Base-by-base conservation (phyloP, 2,888 invertebrate species). In the Volucella inflata region DNA sequence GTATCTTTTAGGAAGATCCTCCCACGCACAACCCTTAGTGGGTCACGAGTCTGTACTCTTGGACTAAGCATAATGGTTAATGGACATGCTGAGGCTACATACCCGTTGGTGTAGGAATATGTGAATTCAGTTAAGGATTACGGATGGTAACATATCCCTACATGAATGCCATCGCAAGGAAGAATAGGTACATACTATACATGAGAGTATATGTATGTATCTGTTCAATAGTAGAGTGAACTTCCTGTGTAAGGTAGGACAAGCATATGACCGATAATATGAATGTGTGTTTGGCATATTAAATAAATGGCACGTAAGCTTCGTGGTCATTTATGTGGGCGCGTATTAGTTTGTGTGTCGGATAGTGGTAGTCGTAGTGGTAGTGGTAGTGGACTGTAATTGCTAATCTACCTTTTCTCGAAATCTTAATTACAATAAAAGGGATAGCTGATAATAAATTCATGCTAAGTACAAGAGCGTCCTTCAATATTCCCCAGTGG, bases 381-480 rank as follows among this genome's bases (percentile, higher is more conserved):
- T 9, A 30, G 55, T 46, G 48, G 40, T 16, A 10, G 38, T 11
- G 12, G 53, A 60, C 75, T 64, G 81, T 81, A 85, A 85, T 77
- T 85, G 81, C 85, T 85, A 85, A 85, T 85, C 80, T 76, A 85
- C 85, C 81, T 81, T 71, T 81, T 81, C 85, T 81, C 72, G 76
- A 85, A 81, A 81, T 85, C 85, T 85, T 81, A 85, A 85, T 85
- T 85, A 85, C 85, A 76, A 81, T 81, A 77, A 80, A 81, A 85
- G 85, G 81, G 76, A 85, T 81, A 80, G 85, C 81, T 72, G 80
- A 81, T 81, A 85, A 85, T 85, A 85, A 85, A 81, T 85, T 85
- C 81, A 81, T 85, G 85, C 65, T 72, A 85, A 85, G 85, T 85
- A 81, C 76, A 64, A 85, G 77, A 77, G 76, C 67, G 85, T 85